Evolutionary conservation across 2,797 vertebrate genomes (phyloP).

Genomic region (Uromys caudimaculatus): DNA sequence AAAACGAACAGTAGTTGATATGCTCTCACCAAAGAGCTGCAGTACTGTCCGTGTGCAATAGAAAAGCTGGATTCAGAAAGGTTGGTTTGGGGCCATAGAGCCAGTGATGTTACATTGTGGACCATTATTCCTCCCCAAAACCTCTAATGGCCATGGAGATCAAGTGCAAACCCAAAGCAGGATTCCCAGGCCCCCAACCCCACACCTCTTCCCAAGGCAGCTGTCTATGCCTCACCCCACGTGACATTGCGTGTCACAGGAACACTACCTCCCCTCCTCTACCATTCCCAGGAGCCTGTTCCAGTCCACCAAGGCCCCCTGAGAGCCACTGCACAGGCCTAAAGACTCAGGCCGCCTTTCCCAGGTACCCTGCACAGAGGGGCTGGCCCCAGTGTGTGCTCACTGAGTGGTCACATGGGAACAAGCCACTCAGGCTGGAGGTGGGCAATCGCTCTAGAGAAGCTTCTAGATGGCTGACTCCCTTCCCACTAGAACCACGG

Average conservation of each 20-base stretch:
- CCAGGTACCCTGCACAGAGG: neutral
- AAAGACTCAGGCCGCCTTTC: neutral
- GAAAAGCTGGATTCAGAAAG: neutral
- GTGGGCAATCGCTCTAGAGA: neutral
- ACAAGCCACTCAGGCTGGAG: neutral
- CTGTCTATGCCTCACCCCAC: neutral
- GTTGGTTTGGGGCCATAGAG: neutral
- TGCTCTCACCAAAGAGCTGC: neutral
- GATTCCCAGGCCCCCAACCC: neutral
- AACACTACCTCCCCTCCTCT: neutral
- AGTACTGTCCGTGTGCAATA: neutral
- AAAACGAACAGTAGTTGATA: neutral
- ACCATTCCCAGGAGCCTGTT: neutral
- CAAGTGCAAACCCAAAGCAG: neutral
- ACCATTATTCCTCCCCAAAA: neutral
- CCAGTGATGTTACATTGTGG: neutral
- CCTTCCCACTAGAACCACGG: neutral
- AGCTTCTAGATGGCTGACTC: neutral
- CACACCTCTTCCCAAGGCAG: neutral
- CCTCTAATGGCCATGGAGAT: neutral
- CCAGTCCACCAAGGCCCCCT: neutral
- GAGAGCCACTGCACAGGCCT: fast-evolving
- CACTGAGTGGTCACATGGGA: neutral
- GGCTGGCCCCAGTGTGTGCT: neutral
- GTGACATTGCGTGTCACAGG: neutral